A percentile compares a stretch with the other conserved stretches of the same genome.
phyloP scores from a whole-genome alignment of 35 echinoderm and acorn worm genomes.

The Patiria miniata region DNA sequence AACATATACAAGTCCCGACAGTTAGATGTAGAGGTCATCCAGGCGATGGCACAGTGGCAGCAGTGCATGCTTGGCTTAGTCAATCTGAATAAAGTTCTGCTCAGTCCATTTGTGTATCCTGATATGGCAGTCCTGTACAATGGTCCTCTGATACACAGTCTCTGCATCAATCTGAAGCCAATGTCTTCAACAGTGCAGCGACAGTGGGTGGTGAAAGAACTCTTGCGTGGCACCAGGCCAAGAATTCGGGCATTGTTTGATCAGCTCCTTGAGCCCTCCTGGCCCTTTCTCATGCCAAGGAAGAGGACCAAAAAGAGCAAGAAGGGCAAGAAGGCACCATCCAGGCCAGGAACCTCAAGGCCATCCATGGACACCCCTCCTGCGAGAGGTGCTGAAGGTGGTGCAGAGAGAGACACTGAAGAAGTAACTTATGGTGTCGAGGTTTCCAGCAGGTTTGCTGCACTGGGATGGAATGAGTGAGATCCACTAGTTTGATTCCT shows the following conservation, averaged over 20 bases:
- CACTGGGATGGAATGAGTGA: too few relatives aligned
- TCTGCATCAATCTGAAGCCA: slow-evolving; percentile 34
- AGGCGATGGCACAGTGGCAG: slow-evolving; percentile 58
- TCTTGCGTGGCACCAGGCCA: neutral
- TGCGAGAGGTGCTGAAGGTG: too few relatives aligned
- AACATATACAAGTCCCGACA: neutral
- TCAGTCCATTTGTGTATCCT: slow-evolving; percentile 25
- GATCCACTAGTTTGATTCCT: too few relatives aligned
- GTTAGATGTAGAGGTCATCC: slow-evolving; percentile 37
- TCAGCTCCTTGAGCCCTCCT: neutral
- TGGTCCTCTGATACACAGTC: slow-evolving; percentile 54
- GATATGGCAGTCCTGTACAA: slow-evolving; percentile 74
- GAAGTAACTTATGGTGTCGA: too few relatives aligned
- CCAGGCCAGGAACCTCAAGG: too few relatives aligned
- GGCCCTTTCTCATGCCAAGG: neutral
- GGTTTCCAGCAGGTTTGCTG: too few relatives aligned
- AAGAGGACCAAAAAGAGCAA: neutral
- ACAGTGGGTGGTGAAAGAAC: neutral
- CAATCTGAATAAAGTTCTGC: slow-evolving; percentile 57
- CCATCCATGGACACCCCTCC: too few relatives aligned
- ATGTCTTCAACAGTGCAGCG: neutral
- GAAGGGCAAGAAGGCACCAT: neutral
- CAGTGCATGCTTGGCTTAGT: slow-evolving; percentile 30
- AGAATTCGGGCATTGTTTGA: slow-evolving; percentile 3
- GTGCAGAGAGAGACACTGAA: too few relatives aligned